Evolutionary conservation across 2,797 vertebrate species (phyloP).

Genomic region (Sebastiscus tertius): DNA sequence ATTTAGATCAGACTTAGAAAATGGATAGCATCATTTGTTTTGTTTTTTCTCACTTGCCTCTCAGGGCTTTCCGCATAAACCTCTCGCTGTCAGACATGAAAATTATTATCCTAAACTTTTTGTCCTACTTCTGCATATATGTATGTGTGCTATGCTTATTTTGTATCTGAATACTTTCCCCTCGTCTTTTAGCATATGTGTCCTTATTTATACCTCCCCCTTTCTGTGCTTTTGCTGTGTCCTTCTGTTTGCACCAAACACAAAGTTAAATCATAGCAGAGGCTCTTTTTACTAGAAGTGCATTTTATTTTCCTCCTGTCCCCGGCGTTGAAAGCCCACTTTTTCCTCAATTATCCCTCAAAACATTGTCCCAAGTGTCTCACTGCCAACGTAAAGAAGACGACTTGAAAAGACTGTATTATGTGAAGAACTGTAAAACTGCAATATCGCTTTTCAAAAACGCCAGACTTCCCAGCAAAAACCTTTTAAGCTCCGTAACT

Average conservation of each 20-base stretch:
- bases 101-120: neutral
- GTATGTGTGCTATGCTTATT: neutral
- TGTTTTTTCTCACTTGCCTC: neutral
- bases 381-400: conserved; percentile 37
- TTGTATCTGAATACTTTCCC: neutral
- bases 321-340: conserved; percentile 32
- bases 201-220: neutral
- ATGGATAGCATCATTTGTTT: neutral
- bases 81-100: neutral
- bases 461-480: conserved; percentile 28
- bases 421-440: conserved; percentile 14
- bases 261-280: conserved; percentile 15
- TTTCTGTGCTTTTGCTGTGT: neutral
- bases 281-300: conserved; percentile 54
- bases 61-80: neutral
- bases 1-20: neutral
- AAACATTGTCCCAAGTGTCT: conserved; percentile 31
- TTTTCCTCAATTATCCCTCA: conserved; percentile 44
- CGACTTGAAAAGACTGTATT: conserved; percentile 41
- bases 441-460: conserved; percentile 9
- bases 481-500: conserved; percentile 39
- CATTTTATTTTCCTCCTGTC: conserved; percentile 41
- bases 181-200: neutral
- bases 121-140: neutral
- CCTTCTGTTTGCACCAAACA: conserved; percentile 1